Evolutionary conservation across 2,888 invertebrate genomes (phyloP).

Genomic region (Noctua comes): DNA sequence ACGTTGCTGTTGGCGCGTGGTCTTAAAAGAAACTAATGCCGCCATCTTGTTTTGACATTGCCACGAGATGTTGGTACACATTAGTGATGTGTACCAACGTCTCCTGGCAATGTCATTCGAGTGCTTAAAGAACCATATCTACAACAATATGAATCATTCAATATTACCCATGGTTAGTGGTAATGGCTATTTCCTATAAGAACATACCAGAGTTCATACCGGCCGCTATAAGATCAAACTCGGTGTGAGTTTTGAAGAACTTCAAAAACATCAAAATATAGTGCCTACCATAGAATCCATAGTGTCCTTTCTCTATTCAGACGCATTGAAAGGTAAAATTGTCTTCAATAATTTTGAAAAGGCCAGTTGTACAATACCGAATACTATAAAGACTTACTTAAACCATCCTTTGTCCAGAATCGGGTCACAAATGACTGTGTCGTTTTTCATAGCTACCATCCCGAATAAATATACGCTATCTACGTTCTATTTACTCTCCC

Average conservation of each 20-base stretch:
- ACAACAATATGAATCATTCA: neutral
- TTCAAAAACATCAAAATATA: neutral
- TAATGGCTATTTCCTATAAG: no score
- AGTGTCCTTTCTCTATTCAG: neutral
- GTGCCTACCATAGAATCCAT: neutral
- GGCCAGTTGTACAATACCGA: neutral
- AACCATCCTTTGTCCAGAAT: conserved; percentile 3
- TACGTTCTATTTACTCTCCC: conserved; percentile 1
- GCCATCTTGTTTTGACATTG: conserved; percentile 1
- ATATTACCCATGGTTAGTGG: no score
- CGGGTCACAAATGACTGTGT: neutral
- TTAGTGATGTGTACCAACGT: neutral
- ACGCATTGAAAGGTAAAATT: neutral
- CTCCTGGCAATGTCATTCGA: neutral
- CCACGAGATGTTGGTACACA: neutral
- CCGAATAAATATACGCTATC: conserved; percentile 11
- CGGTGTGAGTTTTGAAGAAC: neutral
- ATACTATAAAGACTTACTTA: neutral
- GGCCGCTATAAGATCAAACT: neutral
- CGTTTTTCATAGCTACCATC: conserved; percentile 11
- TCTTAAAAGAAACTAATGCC: neutral
- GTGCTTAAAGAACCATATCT: neutral
- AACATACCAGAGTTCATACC: no score
- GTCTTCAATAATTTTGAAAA: neutral
- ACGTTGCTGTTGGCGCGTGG: neutral